Base-by-base conservation (phyloP, 2,113 vertebrate genomes). In the Dolichotis patagonum region DNA sequence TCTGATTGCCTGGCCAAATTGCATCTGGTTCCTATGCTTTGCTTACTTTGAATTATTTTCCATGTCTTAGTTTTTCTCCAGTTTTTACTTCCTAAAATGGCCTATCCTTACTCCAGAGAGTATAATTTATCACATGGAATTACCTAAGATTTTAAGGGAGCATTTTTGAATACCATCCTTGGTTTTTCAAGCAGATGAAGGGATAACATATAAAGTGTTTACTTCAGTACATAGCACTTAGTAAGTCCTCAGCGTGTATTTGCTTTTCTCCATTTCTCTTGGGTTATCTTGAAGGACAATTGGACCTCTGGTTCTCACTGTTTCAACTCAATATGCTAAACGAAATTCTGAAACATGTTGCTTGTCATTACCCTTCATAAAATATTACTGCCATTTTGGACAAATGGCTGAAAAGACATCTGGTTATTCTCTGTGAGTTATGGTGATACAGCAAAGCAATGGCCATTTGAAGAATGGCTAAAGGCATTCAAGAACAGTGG, bases 401-500 rank as follows among this genome's bases (percentile, higher is more conserved):
- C 90, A 85, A 81, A 95, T 85, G 81, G 88, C 90, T 88, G 52
- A 41, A 82, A 92, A 63, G 96, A 88, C 90, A 96, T 83, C 88
- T 90, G 87, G 92, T 71, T 96, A 49, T 85, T 95, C 58, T 88
- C 75, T 43, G 77, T 93, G 95, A 96, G 54, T 95, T 84, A 91
- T 91, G 93, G 86, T 20, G 80, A 87, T 46, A 24, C 83, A n/a
- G 58, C 67, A 82, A 81, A 93, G 95, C 91, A 52, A 77, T 71
- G 94, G 95, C 84, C 84, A 46, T 93, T 78, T 96, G 95, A 95
- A 89, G 87, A 80, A 91, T 89, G 62, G 49, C 94, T 91, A 85
- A 91, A 90, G 83, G 84, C 52, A 32, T 95, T 96, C 67, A 90
- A 65, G 90, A 94, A 43, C 62, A 88, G 52, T 52, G 67, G 93